phyloP scores from a whole-genome alignment of 2,888 invertebrate species.

The Camptogramma bilineatum region DNA sequence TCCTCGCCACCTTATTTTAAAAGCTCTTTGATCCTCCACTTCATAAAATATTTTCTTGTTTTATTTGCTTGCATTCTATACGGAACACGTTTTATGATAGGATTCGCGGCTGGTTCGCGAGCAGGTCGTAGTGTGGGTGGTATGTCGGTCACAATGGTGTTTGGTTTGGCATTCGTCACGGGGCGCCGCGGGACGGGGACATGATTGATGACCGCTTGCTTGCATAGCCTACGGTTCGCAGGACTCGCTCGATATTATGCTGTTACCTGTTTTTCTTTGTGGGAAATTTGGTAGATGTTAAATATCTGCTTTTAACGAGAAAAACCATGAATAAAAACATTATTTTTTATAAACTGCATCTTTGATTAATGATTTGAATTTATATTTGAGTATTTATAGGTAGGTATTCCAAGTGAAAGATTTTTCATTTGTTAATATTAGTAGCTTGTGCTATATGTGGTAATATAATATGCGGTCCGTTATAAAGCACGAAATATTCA shows the following conservation, averaged over 20 bases:
- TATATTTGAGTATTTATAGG: background rate
- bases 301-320: background rate
- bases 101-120: slow-evolving; percentile 53
- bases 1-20: slow-evolving; percentile 21
- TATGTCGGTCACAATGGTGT: slow-evolving; percentile 75
- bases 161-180: slow-evolving; percentile 83
- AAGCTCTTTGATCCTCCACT: slow-evolving; percentile 11
- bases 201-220: slow-evolving; percentile 75
- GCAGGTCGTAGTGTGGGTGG: slow-evolving; percentile 70
- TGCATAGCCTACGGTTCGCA: slow-evolving; percentile 34
- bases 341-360: too few species aligned
- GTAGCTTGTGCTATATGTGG: slow-evolving; percentile 45
- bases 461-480: slow-evolving; percentile 78
- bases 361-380: too few species aligned
- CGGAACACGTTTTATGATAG: slow-evolving; percentile 41
- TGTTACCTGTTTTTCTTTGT: slow-evolving; percentile 14
- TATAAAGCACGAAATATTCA: slow-evolving; percentile 72
- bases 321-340: background rate
- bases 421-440: slow-evolving; percentile 61
- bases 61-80: slow-evolving; percentile 28
- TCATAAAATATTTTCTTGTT: slow-evolving; percentile 23
- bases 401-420: slow-evolving; percentile 30
- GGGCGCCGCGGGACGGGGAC: slow-evolving; percentile 59
- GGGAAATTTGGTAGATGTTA: background rate
- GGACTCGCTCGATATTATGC: slow-evolving; percentile 25